These are phyloP conservation scores for Danio rerio DNA, from an alignment of 2,113 vertebrate species.

Conservation along the genomic window GRCz12tu NC_133181.1:32526001-32526500, in stretches of 20 bases:
- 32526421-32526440: not conserved
- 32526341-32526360: not conserved
- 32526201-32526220: constrained; percentile 89
- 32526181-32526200: constrained; percentile 1
- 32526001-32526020: too few species aligned
- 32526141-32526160: too few species aligned
- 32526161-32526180: too few species aligned
- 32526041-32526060: too few species aligned
- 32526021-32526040: too few species aligned
- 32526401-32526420: not conserved
- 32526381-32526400: not conserved
- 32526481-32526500: too few species aligned
- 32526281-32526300: not conserved
- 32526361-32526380: not conserved
- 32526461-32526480: too few species aligned
- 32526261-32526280: not conserved
- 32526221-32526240: constrained; percentile 91
- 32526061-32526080: too few species aligned
- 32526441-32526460: too few species aligned
- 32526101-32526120: too few species aligned
- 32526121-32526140: too few species aligned
- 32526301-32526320: not conserved
- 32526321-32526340: not conserved
- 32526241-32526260: constrained; percentile 90
- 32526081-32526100: too few species aligned